phyloP scores from a whole-genome alignment of 2,113 vertebrate species.

The Danio rerio region GRCz12tu NC_133182.1:73569501-73570000 shows the following conservation, averaged over 20 bases:
- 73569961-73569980: slow-evolving; percentile 53
- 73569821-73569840: slow-evolving; percentile 53
- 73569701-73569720: slow-evolving; percentile 56
- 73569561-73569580: slow-evolving; percentile 53
- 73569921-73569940: slow-evolving; percentile 54
- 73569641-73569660: slow-evolving; percentile 51
- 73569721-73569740: slow-evolving; percentile 60
- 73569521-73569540: slow-evolving; percentile 46
- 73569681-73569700: slow-evolving; percentile 63
- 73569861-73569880: slow-evolving; percentile 57
- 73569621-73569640: slow-evolving; percentile 57
- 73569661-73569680: slow-evolving; percentile 63
- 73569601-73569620: slow-evolving; percentile 54
- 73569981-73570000: slow-evolving; percentile 57
- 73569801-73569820: slow-evolving; percentile 1
- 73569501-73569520: slow-evolving; percentile 53
- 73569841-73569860: slow-evolving; percentile 54
- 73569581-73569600: slow-evolving; percentile 56
- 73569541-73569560: slow-evolving; percentile 55
- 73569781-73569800: slow-evolving; percentile 16
- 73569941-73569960: slow-evolving; percentile 40
- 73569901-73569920: slow-evolving; percentile 59
- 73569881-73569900: slow-evolving; percentile 52
- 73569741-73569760: slow-evolving; percentile 34
- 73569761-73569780: background rate